phyloP scores from a whole-genome alignment of 1,140 invertebrate species.

The Macrotrachela quadricornifera region DNA sequence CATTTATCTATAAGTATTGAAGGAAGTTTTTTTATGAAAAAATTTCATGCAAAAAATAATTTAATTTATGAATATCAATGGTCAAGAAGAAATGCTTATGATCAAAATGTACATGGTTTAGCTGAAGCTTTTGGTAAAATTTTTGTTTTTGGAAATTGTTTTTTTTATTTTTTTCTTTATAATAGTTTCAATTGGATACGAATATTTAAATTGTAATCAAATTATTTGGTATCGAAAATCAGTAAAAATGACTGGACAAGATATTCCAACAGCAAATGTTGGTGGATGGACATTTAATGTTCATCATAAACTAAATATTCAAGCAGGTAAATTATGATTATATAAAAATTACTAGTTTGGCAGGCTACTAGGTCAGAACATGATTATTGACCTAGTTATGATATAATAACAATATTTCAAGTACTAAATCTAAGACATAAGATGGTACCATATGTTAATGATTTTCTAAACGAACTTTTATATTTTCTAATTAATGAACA shows the following conservation, averaged over 20 bases:
- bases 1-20: slow-evolving; percentile 68
- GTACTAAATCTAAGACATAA: no score
- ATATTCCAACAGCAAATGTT: slow-evolving; percentile 84
- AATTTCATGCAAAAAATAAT: slow-evolving; percentile 80
- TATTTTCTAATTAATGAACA: no score
- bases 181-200: slow-evolving; percentile 79
- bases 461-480: no score
- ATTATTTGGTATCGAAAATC: slow-evolving; percentile 85
- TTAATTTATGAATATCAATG: slow-evolving; percentile 81
- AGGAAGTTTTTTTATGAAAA: slow-evolving; percentile 65
- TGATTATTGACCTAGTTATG: no score
- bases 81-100: slow-evolving; percentile 88
- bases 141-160: background rate
- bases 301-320: slow-evolving; percentile 88
- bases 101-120: slow-evolving; percentile 60
- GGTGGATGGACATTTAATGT: slow-evolving; percentile 91
- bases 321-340: slow-evolving; percentile 44
- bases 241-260: slow-evolving; percentile 74
- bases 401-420: no score
- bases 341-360: no score
- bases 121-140: slow-evolving; percentile 29
- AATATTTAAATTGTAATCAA: slow-evolving; percentile 72
- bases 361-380: no score
- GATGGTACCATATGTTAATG: no score
- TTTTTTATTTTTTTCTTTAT: background rate